Conservation (phyloP, 2,888 invertebrate genomes). For the Exephanes ischioxanthus region DNA sequence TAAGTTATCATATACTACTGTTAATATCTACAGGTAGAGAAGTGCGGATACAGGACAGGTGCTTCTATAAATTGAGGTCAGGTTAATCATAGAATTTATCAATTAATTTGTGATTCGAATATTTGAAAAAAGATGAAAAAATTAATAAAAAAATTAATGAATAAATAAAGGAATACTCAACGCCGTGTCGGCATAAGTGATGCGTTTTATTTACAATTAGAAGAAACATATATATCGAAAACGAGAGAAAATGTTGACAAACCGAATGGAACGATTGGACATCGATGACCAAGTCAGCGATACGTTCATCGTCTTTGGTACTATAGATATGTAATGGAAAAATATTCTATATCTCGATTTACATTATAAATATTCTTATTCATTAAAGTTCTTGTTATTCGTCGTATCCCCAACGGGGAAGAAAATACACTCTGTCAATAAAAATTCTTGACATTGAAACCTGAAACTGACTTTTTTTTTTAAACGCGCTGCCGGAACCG, state of each 20-base stretch:
- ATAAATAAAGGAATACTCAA: neutral
- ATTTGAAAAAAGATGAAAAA: neutral
- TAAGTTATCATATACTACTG: slow-evolving; percentile 11
- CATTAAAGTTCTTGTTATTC: slow-evolving; percentile 70
- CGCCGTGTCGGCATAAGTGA: slow-evolving; percentile 47
- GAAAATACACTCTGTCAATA: slow-evolving; percentile 74
- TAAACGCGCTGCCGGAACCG: neutral
- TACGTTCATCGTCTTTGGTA: slow-evolving; percentile 64
- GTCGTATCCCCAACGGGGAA: slow-evolving; percentile 58
- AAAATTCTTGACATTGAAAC: slow-evolving; percentile 60
- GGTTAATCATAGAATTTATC: slow-evolving; percentile 11
- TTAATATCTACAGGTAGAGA: slow-evolving; percentile 10
- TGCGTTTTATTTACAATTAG: slow-evolving; percentile 44
- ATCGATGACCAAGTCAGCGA: slow-evolving; percentile 63
- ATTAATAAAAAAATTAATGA: neutral
- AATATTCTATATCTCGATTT: slow-evolving; percentile 72
- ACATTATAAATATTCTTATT: slow-evolving; percentile 68
- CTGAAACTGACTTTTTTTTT: neutral
- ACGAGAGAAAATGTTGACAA: slow-evolving; percentile 40
- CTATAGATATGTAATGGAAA: slow-evolving; percentile 67
- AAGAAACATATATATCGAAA: slow-evolving; percentile 51
- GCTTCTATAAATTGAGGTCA: slow-evolving; percentile 20
- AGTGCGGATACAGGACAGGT: neutral
- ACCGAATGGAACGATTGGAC: slow-evolving; percentile 20
- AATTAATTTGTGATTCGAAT: slow-evolving; percentile 10